These are phyloP conservation scores for Meta bourneti DNA, from an alignment of 2,888 invertebrate species.

Conservation along the genomic window DNA sequence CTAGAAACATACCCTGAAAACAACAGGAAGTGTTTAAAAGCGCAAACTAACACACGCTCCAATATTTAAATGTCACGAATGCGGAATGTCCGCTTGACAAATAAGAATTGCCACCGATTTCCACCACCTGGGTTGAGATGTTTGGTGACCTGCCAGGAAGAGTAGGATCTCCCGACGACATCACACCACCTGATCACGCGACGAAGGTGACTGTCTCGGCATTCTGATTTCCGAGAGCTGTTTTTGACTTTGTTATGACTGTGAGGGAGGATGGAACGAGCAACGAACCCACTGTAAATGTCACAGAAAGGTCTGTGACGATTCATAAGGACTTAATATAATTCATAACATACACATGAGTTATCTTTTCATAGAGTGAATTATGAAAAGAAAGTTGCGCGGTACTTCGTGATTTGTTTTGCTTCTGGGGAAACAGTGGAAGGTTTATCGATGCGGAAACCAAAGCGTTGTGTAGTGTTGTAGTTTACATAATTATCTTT, in stretches of 20 bases:
- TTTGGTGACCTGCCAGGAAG: slow-evolving; percentile 38
- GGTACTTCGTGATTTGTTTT: no score
- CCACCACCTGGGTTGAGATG: slow-evolving; percentile 21
- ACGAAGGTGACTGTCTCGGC: slow-evolving; percentile 28
- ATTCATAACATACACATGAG: no score
- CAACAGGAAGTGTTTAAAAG: not conserved
- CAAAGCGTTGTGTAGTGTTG: no score
- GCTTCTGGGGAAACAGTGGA: no score
- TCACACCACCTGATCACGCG: slow-evolving; percentile 22
- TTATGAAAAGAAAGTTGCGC: no score
- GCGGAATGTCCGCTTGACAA: slow-evolving; percentile 2
- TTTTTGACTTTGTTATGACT: not conserved
- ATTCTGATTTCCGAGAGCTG: not conserved
- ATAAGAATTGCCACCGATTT: not conserved
- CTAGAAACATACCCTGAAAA: not conserved
- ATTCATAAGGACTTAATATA: no score
- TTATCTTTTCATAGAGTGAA: no score
- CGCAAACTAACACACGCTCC: not conserved
- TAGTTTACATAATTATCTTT: no score
- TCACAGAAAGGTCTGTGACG: no score
- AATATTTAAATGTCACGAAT: slow-evolving; percentile 27
- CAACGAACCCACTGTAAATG: not conserved
- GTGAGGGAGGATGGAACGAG: not conserved
- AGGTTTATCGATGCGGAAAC: no score
- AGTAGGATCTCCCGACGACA: slow-evolving; percentile 18